Percentiles rank a stretch among this genome's conserved stretches.
Conservation (phyloP, 1,140 invertebrate species). For the Pseudomyrmex pallidus region DNA sequence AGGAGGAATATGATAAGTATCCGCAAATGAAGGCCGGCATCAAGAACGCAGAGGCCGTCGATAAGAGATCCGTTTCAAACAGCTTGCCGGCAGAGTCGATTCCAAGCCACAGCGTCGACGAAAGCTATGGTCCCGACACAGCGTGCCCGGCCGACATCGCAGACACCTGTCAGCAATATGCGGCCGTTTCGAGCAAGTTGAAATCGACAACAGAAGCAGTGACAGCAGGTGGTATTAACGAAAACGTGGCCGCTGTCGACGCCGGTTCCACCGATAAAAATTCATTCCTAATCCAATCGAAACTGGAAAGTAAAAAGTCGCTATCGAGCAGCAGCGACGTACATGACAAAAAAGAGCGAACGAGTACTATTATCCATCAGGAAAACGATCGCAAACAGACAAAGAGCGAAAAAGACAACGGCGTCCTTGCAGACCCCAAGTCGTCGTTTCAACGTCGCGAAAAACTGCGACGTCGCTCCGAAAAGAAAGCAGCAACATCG, state of each 20-base stretch:
- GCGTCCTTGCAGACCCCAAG: neutral
- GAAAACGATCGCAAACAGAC: conserved; percentile 13
- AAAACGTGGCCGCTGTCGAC: conserved; percentile 59
- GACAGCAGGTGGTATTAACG: conserved; percentile 61
- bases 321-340: conserved; percentile 2
- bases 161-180: conserved; percentile 13
- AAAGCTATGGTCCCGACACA: neutral
- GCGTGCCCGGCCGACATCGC: conserved; percentile 33
- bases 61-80: conserved; percentile 27
- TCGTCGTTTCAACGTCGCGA: neutral
- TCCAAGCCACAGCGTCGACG: neutral
- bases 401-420: conserved; percentile 14
- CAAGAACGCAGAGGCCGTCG: conserved; percentile 8
- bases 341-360: conserved; percentile 32
- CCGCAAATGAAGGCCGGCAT: conserved; percentile 73
- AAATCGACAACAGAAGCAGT: neutral
- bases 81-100: conserved; percentile 11
- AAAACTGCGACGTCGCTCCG: neutral
- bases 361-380: conserved; percentile 10
- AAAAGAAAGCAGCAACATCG: conserved; percentile 13
- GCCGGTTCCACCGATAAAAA: conserved; percentile 66
- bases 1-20: conserved; percentile 82
- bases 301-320: conserved; percentile 53
- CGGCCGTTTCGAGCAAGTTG: neutral
- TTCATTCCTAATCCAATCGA: conserved; percentile 58